Evolutionary conservation across 2,797 vertebrate species (phyloP), one percentile per base, ranked within the genome.

Genomic region (Tympanoctomys barrerae): DNA sequence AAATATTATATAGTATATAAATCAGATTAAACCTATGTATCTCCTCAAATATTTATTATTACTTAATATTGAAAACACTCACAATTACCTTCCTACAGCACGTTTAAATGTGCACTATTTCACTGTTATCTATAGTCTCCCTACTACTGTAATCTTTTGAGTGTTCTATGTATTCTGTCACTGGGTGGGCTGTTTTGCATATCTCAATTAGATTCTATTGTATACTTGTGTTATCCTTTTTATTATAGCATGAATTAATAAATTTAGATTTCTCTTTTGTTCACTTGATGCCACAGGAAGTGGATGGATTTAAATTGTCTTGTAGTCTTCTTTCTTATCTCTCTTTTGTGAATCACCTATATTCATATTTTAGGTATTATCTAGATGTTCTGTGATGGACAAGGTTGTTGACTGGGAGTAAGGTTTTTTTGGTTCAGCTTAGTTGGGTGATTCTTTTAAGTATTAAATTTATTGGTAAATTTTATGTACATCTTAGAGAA

Each of bases 181-280:
- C 49, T 91, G 3, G 1, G 19, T 82, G 14, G 19, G 2, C 46
- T 77, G 21, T 68, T 80, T 13, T 79, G 6, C 26, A 13, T 26
- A 42, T 6, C 33, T 62, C 28, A 52, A 21, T 78, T 36, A 64
- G 54, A 83, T 14, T 0, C 10, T 49, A 0, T 26, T 49, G 14
- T 11, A 87, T 78, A 2, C 3, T 64, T 79, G 39, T 61, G 7
- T 54, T 75, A 49, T 28, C 3, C 10, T n/a, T 86, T 24, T 26
- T 81, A 26, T 3, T 59, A 0, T 26, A 42, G 2, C 2, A 0
- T 26, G 3, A 24, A 70, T 3, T 7, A 7, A 64, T 16, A 52
- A 79, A 16, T 33, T 42, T 10, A 78, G 2, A 33, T 87, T 16
- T 28, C 9, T 78, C 7, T 2, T 24, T 71, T 33, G 21, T 71